Evolutionary conservation across 2,888 invertebrate genomes (phyloP).

Genomic region (Tenthredo mesomela): DNA sequence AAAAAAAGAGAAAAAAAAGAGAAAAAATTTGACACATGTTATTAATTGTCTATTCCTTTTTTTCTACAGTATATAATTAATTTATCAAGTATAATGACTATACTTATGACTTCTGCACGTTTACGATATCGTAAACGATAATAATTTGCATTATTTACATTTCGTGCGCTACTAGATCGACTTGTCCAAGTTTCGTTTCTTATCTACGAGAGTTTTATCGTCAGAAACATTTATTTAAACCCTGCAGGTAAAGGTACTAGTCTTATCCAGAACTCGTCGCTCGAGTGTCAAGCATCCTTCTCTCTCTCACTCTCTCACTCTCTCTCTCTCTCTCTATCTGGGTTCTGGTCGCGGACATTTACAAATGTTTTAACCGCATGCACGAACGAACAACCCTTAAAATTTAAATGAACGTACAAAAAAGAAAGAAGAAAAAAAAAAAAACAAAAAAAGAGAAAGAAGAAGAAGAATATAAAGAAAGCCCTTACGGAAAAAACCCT

Average conservation of each 20-base stretch:
- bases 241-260: neutral
- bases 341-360: neutral
- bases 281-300: conserved; percentile 3
- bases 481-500: too few species aligned
- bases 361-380: conserved; percentile 34
- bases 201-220: neutral
- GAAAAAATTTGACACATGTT: too few species aligned
- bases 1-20: neutral
- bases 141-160: neutral
- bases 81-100: too few species aligned
- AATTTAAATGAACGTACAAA: neutral
- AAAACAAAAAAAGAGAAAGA: too few species aligned
- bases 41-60: neutral
- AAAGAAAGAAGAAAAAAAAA: neutral
- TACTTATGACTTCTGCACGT: neutral
- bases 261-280: conserved; percentile 49
- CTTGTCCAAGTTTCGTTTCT: neutral
- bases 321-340: neutral
- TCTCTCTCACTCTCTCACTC: neutral
- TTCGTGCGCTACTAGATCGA: neutral
- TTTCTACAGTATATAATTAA: neutral
- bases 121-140: neutral
- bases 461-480: too few species aligned
- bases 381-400: conserved; percentile 8
- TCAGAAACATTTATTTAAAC: conserved; percentile 8